Evolutionary conservation across 2,888 invertebrate species (phyloP).

Genomic region (Lasioglossum marginatum): DNA sequence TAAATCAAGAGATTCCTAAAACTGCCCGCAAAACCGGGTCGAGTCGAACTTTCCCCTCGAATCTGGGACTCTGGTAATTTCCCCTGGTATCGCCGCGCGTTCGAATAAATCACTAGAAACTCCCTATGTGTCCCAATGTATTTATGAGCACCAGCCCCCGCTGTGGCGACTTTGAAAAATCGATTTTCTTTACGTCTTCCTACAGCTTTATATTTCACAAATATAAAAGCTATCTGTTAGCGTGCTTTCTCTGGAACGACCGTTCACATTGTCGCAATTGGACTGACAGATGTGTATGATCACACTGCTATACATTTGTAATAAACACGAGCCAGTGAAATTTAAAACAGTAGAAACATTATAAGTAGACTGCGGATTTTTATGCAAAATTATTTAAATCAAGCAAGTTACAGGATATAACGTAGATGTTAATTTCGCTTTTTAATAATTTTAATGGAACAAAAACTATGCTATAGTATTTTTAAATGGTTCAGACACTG

Average conservation of each 20-base stretch:
- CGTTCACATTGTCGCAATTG: background rate
- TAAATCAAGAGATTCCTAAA: constrained; percentile 49
- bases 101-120: constrained; percentile 26
- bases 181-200: background rate
- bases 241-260: background rate
- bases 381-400: background rate
- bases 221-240: background rate
- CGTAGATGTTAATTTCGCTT: too few species aligned
- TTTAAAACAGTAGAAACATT: background rate
- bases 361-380: background rate
- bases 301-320: background rate
- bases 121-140: background rate
- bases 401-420: too few species aligned
- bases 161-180: background rate
- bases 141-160: background rate
- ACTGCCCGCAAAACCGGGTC: constrained; percentile 42
- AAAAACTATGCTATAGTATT: too few species aligned
- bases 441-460: background rate
- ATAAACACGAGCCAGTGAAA: background rate
- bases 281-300: background rate
- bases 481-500: too few species aligned
- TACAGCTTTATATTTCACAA: background rate
- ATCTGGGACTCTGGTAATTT: constrained; percentile 4
- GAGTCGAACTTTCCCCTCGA: constrained; percentile 40
- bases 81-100: constrained; percentile 33